Conservation (phyloP, 2,888 invertebrate genomes). For the Pyrgus malvae region DNA sequence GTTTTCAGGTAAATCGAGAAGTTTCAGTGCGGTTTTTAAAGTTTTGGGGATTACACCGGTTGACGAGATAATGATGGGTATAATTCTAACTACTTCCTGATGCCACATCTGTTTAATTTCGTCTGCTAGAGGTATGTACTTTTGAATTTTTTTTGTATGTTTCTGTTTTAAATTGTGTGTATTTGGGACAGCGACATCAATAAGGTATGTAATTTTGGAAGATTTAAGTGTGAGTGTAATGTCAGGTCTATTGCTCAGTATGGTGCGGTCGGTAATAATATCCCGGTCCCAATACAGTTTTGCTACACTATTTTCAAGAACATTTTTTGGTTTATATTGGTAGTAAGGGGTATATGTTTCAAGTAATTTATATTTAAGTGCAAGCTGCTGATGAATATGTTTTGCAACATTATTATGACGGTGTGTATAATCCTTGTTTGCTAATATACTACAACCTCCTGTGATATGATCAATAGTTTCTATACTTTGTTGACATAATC, state of each 20-base stretch:
- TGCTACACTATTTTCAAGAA: not conserved
- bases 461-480: constrained; percentile 12
- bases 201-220: constrained; percentile 1
- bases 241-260: constrained; percentile 15
- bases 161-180: constrained; percentile 7
- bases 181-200: constrained; percentile 9
- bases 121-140: constrained; percentile 6
- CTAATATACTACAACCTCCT: not conserved
- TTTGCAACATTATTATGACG: constrained; percentile 25
- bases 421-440: constrained; percentile 30
- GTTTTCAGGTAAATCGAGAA: not conserved
- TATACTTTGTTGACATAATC: constrained; percentile 2
- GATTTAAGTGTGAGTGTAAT: constrained; percentile 9
- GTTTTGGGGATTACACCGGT: too few relatives aligned
- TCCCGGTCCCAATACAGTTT: constrained; percentile 12
- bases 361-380: constrained; percentile 48
- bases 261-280: constrained; percentile 6
- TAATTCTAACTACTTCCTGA: too few relatives aligned
- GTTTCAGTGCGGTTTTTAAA: constrained; percentile 1
- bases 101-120: too few relatives aligned
- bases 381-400: constrained; percentile 26
- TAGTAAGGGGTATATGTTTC: constrained; percentile 1
- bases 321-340: constrained; percentile 7
- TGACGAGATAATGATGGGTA: too few relatives aligned
- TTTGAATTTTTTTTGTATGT: constrained; percentile 7